phyloP scores from a whole-genome alignment of 1,140 invertebrate genomes.

The Drosophila pectinifera region DNA sequence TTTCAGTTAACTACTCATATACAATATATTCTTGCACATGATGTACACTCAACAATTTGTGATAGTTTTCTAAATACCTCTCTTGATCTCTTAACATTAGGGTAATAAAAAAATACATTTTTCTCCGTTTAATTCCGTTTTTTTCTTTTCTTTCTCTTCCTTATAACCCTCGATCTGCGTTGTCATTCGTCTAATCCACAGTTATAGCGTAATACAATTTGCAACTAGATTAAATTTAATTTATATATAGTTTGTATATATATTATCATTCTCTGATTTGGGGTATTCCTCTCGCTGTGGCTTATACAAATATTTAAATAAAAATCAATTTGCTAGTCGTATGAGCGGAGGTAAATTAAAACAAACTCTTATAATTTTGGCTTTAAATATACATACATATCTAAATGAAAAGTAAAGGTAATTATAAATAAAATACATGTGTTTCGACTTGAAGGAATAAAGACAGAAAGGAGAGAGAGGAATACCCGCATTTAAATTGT shows the following conservation, averaged over 20 bases:
- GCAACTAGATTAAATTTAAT: slow-evolving; percentile 53
- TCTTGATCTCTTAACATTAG: slow-evolving; percentile 42
- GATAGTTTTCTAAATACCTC: slow-evolving; percentile 15
- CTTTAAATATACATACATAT: not conserved
- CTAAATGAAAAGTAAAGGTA: not conserved
- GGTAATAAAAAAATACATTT: slow-evolving; percentile 77
- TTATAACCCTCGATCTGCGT: not conserved
- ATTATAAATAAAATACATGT: not conserved
- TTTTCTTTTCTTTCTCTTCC: slow-evolving; percentile 3
- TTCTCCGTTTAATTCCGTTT: slow-evolving; percentile 32
- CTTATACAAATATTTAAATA: not conserved
- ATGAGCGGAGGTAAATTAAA: not conserved
- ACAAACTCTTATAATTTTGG: not conserved
- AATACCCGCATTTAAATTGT: slow-evolving; percentile 13
- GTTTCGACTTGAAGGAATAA: too few relatives aligned
- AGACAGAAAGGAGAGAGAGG: not conserved
- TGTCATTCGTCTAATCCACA: slow-evolving; percentile 29
- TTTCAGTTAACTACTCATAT: slow-evolving; percentile 19
- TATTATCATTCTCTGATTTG: slow-evolving; percentile 27
- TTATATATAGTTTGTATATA: slow-evolving; percentile 47
- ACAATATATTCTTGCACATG: slow-evolving; percentile 37
- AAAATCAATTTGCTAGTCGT: not conserved
- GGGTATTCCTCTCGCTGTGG: slow-evolving; percentile 10
- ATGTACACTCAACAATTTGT: slow-evolving; percentile 46
- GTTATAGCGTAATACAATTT: slow-evolving; percentile 57